These are phyloP conservation scores for Drosophila neoperkinsi DNA, from an alignment of 2,888 invertebrate genomes.

Conservation along the genomic window DNA sequence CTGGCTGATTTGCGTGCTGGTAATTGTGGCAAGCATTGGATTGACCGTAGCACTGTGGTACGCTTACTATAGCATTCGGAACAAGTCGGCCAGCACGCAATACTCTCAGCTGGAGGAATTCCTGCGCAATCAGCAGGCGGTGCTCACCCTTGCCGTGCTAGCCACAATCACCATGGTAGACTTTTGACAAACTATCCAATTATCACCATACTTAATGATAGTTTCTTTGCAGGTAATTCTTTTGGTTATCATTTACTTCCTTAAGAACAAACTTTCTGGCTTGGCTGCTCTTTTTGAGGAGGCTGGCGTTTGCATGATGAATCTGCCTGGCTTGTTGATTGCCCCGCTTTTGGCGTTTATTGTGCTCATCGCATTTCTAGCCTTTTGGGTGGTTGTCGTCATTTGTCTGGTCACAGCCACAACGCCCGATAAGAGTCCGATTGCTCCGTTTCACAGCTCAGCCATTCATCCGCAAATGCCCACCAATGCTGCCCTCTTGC, in stretches of 20 bases:
- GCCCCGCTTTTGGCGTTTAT: conserved; percentile 94
- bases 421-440: conserved; percentile 87
- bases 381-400: conserved; percentile 94
- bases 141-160: conserved; percentile 93
- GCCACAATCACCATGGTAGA: conserved; percentile 94
- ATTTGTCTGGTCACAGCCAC: conserved; percentile 93
- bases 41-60: conserved; percentile 95
- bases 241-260: conserved; percentile 90
- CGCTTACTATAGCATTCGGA: conserved; percentile 92
- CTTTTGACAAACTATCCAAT: neutral
- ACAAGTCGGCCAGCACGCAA: conserved; percentile 77
- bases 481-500: conserved; percentile 38
- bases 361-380: conserved; percentile 91
- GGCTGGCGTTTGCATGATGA: conserved; percentile 94
- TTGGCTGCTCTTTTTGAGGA: conserved; percentile 94
- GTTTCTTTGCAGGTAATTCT: conserved; percentile 88
- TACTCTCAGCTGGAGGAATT: conserved; percentile 89
- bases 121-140: conserved; percentile 93
- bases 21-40: conserved; percentile 90
- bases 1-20: conserved; percentile 94
- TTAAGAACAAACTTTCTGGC: conserved; percentile 93
- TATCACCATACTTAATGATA: neutral
- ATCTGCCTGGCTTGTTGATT: conserved; percentile 93
- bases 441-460: conserved; percentile 77
- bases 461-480: conserved; percentile 53